Evolutionary conservation across 2,888 invertebrate species (phyloP), one percentile per base, ranked within the genome.

Genomic region (Pristionchus entomophagus): DNA sequence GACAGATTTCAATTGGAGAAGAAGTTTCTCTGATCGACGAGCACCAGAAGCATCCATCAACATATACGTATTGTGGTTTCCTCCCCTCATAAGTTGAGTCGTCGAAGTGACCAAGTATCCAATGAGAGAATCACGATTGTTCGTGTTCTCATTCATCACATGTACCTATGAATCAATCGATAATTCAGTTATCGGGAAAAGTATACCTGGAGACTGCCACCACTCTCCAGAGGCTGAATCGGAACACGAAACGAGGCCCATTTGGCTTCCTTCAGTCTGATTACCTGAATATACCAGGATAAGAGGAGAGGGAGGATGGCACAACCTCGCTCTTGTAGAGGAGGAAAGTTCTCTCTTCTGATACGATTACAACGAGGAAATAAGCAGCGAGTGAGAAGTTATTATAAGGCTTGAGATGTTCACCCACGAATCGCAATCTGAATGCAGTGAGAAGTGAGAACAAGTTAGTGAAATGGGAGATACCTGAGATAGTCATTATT

Each of bases 331-430:
- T 84, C 69, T 84, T 84, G 35, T 84, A 84, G n/a, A 84, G 45
- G 22, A 84, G 69, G 26, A 65, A 56, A 3, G 49, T 84, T 38
- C 69, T 41, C n/a, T 51, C n/a, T 22, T 69, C 84, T 0, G 65
- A 49, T 2, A 65, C 69, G 45, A 84, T 32, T 14, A 84, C 65
- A 22, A 84, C 45, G 19, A 84, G 49, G 35, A 84, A 84, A 35
- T 84, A 84, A 6, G 84, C 84, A 12, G 49, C 84, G 1, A 84
- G 84, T 6, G 84, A 17, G 32, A 62, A 84, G 69, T 84, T 84
- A 56, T 84, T 84, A 69, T 69, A 84, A 32, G 84, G 69, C 22
- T 84, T 84, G 49, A 84, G n/a, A 45, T 84, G 84, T 26, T 84
- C 82, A 17, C 82, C 82, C 1, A 82, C 53, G 41, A 82, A 82